A percentile compares a stretch with the other conserved stretches of the same genome.
Evolutionary conservation across 2,888 invertebrate genomes (phyloP).

Genomic region (Eurytoma californica): DNA sequence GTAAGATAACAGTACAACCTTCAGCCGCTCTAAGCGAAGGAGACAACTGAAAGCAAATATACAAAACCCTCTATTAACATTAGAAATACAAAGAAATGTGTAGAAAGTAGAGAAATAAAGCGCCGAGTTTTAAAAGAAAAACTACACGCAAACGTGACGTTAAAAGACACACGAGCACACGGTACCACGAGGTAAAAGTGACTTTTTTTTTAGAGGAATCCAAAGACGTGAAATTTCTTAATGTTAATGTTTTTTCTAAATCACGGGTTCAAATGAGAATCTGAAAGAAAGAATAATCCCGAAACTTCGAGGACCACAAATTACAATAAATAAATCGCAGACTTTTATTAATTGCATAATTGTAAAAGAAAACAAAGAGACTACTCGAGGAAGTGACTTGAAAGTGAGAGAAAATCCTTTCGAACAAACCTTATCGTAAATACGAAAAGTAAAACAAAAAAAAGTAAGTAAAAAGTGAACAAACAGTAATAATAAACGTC

Average conservation of each 20-base stretch:
- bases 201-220: conserved; percentile 39
- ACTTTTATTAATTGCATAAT: conserved; percentile 34
- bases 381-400: conserved; percentile 22
- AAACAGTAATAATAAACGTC: conserved; percentile 29
- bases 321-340: conserved; percentile 51
- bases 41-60: too few species aligned
- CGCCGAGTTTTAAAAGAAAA: conserved; percentile 21
- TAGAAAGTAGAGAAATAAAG: conserved; percentile 6
- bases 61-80: too few species aligned
- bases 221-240: conserved; percentile 37
- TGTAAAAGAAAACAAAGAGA: conserved; percentile 18
- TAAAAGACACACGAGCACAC: background rate
- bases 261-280: conserved; percentile 11
- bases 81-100: background rate
- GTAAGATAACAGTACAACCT: background rate
- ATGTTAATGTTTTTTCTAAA: conserved; percentile 39
- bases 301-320: conserved; percentile 69
- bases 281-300: conserved; percentile 29
- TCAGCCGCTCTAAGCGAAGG: too few species aligned
- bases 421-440: conserved; percentile 24
- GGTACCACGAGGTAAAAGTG: background rate
- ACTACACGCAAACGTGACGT: background rate
- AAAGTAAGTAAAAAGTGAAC: conserved; percentile 13
- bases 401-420: conserved; percentile 8
- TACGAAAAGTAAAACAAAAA: conserved; percentile 1